Base-by-base conservation (phyloP, 2,888 invertebrate species). In the Stictocephala bisonia region DNA sequence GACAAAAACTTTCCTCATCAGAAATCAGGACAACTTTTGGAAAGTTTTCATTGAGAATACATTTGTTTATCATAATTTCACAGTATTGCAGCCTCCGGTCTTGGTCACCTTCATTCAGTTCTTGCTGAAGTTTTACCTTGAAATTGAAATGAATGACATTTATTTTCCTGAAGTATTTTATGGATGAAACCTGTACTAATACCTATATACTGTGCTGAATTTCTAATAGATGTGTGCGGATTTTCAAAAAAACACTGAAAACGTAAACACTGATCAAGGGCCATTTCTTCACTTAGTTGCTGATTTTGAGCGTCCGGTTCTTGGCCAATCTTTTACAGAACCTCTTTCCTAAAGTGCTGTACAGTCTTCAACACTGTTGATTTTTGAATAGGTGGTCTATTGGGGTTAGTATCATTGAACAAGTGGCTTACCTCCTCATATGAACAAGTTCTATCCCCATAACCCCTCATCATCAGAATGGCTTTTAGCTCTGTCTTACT, bases 61-160 rank as follows among this genome's bases (percentile, higher is more conserved):
- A 60, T 60, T 31, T 60, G 58, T 58, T 31, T 18, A 31, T 22
- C 22, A 58, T 27, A 27, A 3, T 60, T 4, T 29, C 27, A 27
- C 60, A 50, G 22, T n/a, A 18, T 50, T 27, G 60, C n/a, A 29
- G n/a, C 35, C n/a, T 60, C 31, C 31, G 27, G 29, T 60, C 35
- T 31, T 29, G 60, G 35, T 60, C 60, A 60, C 31, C 60, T 31
- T 60, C 18, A 60, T 60, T 60, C 11, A 60, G 27, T 60, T 60
- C 60, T 60, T 60, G 60, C 20, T 27, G 31, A 60, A 60, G 60
- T 31, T 60, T 29, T 15, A 27, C 26, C 35, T 60, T 27, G n/a
- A n/a, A n/a, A n/a, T n/a, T n/a, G n/a, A 35, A 15, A 60, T 29
- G 60, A 31, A 31, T 31, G 35, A 60, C 7, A 60, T 20, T 31